A percentile compares a stretch with the other conserved stretches of the same genome.
phyloP scores from a whole-genome alignment of 2,888 invertebrate genomes.

The Epistrophe grossulariae region DNA sequence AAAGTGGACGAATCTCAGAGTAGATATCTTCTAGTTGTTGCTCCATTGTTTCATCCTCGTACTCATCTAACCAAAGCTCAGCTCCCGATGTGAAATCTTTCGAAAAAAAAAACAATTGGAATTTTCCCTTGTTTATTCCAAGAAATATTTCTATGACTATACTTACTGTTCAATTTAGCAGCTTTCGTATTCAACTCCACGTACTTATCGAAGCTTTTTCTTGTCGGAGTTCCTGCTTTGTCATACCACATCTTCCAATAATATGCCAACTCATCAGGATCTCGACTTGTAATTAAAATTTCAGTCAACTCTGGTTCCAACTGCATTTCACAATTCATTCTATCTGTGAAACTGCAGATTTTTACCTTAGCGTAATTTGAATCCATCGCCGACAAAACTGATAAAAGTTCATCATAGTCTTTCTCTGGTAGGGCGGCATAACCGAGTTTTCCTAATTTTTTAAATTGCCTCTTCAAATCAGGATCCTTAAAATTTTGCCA shows the following conservation, averaged over 20 bases:
- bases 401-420: slow-evolving; percentile 87
- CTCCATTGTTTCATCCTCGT: slow-evolving; percentile 89
- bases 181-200: slow-evolving; percentile 89
- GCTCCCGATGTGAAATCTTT: slow-evolving; percentile 89
- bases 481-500: slow-evolving; percentile 90
- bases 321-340: slow-evolving; percentile 87
- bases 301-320: slow-evolving; percentile 91
- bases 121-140: background rate
- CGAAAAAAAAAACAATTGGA: background rate
- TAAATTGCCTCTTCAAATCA: slow-evolving; percentile 89
- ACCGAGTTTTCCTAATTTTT: slow-evolving; percentile 89
- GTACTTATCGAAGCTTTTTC: slow-evolving; percentile 87
- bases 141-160: background rate
- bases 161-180: slow-evolving; percentile 88
- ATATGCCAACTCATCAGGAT: slow-evolving; percentile 91
- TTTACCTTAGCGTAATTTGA: slow-evolving; percentile 91
- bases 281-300: slow-evolving; percentile 88
- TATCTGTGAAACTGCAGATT: slow-evolving; percentile 89
- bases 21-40: slow-evolving; percentile 88
- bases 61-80: slow-evolving; percentile 89
- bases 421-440: slow-evolving; percentile 89
- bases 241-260: slow-evolving; percentile 93
- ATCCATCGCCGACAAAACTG: slow-evolving; percentile 89
- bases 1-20: slow-evolving; percentile 91
- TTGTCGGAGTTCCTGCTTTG: slow-evolving; percentile 88